Percentiles rank a stretch among this genome's conserved stretches.
These are phyloP conservation scores for Pterocles gutturalis DNA, from an alignment of 2,113 vertebrate species.

Conservation along the genomic window DNA sequence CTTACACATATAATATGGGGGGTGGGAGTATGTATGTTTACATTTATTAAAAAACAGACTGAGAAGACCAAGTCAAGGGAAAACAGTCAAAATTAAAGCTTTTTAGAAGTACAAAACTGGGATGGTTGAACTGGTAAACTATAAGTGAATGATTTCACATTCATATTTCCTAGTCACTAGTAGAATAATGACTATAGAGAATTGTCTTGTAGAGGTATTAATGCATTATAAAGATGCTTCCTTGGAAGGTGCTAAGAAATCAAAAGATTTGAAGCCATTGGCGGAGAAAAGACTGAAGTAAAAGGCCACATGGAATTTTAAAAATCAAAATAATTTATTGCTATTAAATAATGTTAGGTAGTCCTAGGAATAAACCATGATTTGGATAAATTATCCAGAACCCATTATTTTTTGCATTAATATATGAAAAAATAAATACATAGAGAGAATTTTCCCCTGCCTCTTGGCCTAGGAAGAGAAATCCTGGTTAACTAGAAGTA, in stretches of 20 bases:
- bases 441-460: neutral
- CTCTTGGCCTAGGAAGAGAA: constrained; percentile 37
- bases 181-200: neutral
- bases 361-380: neutral
- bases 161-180: neutral
- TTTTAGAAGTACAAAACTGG: neutral
- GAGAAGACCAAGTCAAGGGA: neutral
- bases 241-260: constrained; percentile 2
- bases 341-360: neutral
- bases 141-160: neutral
- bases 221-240: neutral
- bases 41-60: neutral
- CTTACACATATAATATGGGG: neutral
- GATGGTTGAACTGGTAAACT: neutral
- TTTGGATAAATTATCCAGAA: constrained; percentile 1
- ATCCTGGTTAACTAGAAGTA: constrained; percentile 3
- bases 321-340: neutral
- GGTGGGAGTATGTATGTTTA: neutral
- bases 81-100: neutral
- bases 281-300: neutral
- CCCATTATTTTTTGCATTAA: neutral
- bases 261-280: neutral
- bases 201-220: neutral
- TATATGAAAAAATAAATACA: neutral
- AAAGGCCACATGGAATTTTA: neutral